A percentile compares a stretch with the other conserved stretches of the same genome.
phyloP scores from a whole-genome alignment of 2,888 invertebrate genomes.

The Aelia acuminata region DNA sequence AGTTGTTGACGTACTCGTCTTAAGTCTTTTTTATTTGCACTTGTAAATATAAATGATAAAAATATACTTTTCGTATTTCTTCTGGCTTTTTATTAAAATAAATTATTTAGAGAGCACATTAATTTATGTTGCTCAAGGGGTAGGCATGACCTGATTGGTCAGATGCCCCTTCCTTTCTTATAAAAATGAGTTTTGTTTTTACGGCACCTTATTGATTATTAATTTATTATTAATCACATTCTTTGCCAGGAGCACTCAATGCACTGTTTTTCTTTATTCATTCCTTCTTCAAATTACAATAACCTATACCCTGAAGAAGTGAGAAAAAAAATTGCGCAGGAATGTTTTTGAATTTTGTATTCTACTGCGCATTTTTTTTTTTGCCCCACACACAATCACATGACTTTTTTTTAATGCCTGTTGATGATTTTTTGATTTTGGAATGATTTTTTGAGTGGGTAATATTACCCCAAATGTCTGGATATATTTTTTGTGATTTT shows the following conservation, averaged over 20 bases:
- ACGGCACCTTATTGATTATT: slow-evolving; percentile 59
- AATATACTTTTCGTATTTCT: slow-evolving; percentile 55
- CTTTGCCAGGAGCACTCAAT: slow-evolving; percentile 63
- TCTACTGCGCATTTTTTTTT: slow-evolving; percentile 58
- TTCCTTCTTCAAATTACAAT: slow-evolving; percentile 57
- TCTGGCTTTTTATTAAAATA: slow-evolving; percentile 63
- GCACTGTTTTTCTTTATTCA: slow-evolving; percentile 68
- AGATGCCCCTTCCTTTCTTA: slow-evolving; percentile 55
- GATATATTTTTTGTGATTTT: slow-evolving; percentile 55
- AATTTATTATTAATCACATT: slow-evolving; percentile 59
- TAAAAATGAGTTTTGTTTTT: slow-evolving; percentile 53
- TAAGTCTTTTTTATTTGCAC: slow-evolving; percentile 51
- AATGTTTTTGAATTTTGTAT: slow-evolving; percentile 55
- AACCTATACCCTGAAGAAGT: slow-evolving; percentile 57
- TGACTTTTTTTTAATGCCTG: slow-evolving; percentile 54
- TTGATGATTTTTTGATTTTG: slow-evolving; percentile 47
- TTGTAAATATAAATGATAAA: slow-evolving; percentile 57
- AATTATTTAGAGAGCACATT: slow-evolving; percentile 76
- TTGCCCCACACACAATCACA: slow-evolving; percentile 60
- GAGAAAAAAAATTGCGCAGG: slow-evolving; percentile 59
- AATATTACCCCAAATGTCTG: slow-evolving; percentile 55
- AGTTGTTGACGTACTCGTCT: slow-evolving; percentile 55
- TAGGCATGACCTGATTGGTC: not conserved
- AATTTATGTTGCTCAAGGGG: slow-evolving; percentile 75
- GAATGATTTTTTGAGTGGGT: slow-evolving; percentile 71